Conservation (phyloP, 2,797 vertebrate genomes). For the Phrynocephalus guinanensis region DNA sequence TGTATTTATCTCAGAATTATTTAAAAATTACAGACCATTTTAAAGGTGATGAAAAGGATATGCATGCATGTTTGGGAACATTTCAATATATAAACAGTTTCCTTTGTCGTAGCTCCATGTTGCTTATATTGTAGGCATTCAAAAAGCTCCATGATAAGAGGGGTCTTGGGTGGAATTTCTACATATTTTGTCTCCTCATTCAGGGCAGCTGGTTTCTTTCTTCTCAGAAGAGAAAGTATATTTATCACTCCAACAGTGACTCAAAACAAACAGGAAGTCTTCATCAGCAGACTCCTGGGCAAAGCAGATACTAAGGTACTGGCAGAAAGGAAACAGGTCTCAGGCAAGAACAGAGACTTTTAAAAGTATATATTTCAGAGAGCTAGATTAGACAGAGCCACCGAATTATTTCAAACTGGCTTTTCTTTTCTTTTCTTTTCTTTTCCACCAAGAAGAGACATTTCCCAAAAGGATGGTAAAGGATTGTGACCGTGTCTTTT, state of each 20-base stretch:
- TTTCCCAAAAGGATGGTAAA: constrained; percentile 16
- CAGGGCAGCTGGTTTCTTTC: constrained; percentile 85
- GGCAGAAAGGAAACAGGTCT: constrained; percentile 86
- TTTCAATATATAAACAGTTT: constrained; percentile 69
- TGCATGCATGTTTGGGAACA: background rate
- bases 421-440: background rate
- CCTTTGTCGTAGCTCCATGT: constrained; percentile 58
- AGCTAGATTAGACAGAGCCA: constrained; percentile 69
- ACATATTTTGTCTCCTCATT: constrained; percentile 80
- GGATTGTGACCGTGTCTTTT: constrained; percentile 27
- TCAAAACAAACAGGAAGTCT: constrained; percentile 92
- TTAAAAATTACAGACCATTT: constrained; percentile 62
- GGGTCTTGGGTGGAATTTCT: constrained; percentile 78
- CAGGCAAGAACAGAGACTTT: constrained; percentile 77
- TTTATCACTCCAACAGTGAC: constrained; percentile 91
- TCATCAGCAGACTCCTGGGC: constrained; percentile 87
- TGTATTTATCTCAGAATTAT: constrained; percentile 74
- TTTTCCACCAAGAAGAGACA: background rate
- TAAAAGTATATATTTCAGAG: constrained; percentile 70
- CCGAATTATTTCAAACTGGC: constrained; percentile 63
- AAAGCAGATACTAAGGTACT: constrained; percentile 91
- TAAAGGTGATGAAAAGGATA: constrained; percentile 64
- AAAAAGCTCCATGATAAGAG: constrained; percentile 77
- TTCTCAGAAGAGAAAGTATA: constrained; percentile 83
- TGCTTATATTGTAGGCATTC: constrained; percentile 72